phyloP scores from a whole-genome alignment of 2,113 vertebrate species.

The Dascyllus trimaculatus region DNA sequence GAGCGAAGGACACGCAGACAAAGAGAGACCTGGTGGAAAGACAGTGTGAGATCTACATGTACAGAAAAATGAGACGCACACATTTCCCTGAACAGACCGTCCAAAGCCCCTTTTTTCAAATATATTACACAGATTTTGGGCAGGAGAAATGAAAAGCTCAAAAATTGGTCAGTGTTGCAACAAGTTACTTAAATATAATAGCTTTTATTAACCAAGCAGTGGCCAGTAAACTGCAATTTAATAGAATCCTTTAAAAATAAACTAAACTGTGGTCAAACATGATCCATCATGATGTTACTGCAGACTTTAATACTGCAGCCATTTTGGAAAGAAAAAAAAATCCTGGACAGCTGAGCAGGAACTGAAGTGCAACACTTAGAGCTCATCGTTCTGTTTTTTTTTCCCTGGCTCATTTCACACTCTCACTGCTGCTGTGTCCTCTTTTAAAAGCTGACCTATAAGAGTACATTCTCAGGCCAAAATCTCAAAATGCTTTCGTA shows the following conservation, averaged over 20 bases:
- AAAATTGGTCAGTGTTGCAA: neutral
- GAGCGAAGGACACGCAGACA: constrained; percentile 80
- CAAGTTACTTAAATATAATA: no score
- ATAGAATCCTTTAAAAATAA: neutral
- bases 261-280: neutral
- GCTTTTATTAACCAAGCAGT: no score
- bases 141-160: neutral
- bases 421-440: constrained; percentile 8
- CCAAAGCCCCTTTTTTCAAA: constrained; percentile 51
- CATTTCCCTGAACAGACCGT: constrained; percentile 22
- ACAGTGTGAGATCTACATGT: constrained; percentile 70
- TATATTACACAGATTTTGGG: neutral
- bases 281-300: neutral
- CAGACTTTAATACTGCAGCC: neutral
- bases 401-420: constrained; percentile 14
- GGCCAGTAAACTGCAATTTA: neutral
- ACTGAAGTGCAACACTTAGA: constrained; percentile 5
- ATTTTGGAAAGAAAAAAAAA: constrained; percentile 11
- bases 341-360: constrained; percentile 6
- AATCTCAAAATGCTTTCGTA: constrained; percentile 20
- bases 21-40: constrained; percentile 75
- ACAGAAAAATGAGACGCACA: constrained; percentile 64
- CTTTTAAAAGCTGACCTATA: constrained; percentile 31
- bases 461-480: constrained; percentile 15
- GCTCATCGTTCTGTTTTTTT: neutral